These are phyloP conservation scores for Drosophila nigricruria DNA, from an alignment of 2,888 invertebrate species.

Conservation along the genomic window DNA sequence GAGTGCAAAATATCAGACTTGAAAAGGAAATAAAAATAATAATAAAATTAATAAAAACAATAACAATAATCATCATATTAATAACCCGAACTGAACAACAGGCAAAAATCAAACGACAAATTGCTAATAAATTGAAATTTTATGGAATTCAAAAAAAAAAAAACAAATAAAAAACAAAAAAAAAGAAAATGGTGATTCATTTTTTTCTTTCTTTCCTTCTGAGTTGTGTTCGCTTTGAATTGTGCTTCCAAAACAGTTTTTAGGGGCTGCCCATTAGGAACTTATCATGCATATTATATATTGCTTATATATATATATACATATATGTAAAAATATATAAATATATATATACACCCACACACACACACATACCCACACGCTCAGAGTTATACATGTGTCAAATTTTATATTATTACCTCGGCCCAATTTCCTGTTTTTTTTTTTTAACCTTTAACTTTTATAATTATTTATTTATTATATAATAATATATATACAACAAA, in stretches of 20 bases:
- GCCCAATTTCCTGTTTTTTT: slow-evolving; percentile 84
- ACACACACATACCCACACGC: slow-evolving; percentile 15
- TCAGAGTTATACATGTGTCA: slow-evolving; percentile 37
- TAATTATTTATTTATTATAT: slow-evolving; percentile 41
- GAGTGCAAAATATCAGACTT: slow-evolving; percentile 31
- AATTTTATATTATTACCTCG: slow-evolving; percentile 79
- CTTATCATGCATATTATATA: slow-evolving; percentile 35
- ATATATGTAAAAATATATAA: slow-evolving; percentile 29
- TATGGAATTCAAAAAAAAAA: slow-evolving; percentile 54
- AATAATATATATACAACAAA: not conserved
- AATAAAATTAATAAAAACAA: slow-evolving; percentile 38
- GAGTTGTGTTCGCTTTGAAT: slow-evolving; percentile 73
- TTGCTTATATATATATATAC: slow-evolving; percentile 3
- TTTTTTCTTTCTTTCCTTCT: slow-evolving; percentile 65
- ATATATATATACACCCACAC: slow-evolving; percentile 12
- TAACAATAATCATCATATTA: slow-evolving; percentile 38
- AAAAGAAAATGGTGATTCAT: slow-evolving; percentile 64
- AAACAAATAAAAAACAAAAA: slow-evolving; percentile 34
- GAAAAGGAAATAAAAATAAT: slow-evolving; percentile 22
- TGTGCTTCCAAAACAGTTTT: slow-evolving; percentile 83
- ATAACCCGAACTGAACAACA: slow-evolving; percentile 46
- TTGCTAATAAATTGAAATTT: slow-evolving; percentile 65
- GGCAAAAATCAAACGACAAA: slow-evolving; percentile 54
- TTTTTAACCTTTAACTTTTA: slow-evolving; percentile 53
- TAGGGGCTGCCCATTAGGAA: slow-evolving; percentile 67